phyloP scores from a whole-genome alignment of 1,140 invertebrate species.

The Himalopsyche phryganea region DNA sequence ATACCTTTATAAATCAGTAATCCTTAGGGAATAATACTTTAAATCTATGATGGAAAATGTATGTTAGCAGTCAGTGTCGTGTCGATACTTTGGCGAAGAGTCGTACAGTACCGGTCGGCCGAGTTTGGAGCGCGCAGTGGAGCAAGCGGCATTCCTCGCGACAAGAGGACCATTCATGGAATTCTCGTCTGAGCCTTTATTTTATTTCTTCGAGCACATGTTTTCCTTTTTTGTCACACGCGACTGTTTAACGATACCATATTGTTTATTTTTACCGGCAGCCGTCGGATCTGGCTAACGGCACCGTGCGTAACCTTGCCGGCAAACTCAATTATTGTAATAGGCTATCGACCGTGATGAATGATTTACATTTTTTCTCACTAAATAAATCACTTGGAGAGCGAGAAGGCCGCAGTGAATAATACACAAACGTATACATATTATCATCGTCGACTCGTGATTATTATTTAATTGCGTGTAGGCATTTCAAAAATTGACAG shows the following conservation, averaged over 20 bases:
- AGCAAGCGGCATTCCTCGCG: background rate
- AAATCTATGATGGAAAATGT: too few species aligned
- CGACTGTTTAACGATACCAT: slow-evolving; percentile 21
- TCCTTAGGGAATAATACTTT: too few species aligned
- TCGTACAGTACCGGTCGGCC: background rate
- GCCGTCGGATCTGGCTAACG: slow-evolving; percentile 7
- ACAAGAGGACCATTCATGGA: slow-evolving; percentile 8
- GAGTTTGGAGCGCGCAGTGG: background rate
- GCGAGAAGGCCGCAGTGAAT: too few species aligned
- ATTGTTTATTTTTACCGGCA: slow-evolving; percentile 29
- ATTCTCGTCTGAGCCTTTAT: slow-evolving; percentile 1
- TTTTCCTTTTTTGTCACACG: slow-evolving; percentile 33
- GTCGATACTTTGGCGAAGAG: too few species aligned
- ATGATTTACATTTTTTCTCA: slow-evolving; percentile 10
- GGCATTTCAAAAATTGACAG: too few species aligned
- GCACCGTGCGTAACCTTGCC: slow-evolving; percentile 22
- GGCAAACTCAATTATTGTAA: slow-evolving; percentile 23
- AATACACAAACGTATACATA: too few species aligned
- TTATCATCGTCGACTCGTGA: too few species aligned
- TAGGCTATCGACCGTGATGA: background rate
- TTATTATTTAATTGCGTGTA: too few species aligned
- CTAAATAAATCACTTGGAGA: too few species aligned
- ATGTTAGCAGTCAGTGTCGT: too few species aligned
- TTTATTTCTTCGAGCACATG: slow-evolving; percentile 5
- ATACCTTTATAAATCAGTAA: too few species aligned